Percentiles rank a stretch among this genome's conserved stretches.
Evolutionary conservation across 2,113 vertebrate species (phyloP).

Genomic region (Tympanuchus pallidicinctus): DNA sequence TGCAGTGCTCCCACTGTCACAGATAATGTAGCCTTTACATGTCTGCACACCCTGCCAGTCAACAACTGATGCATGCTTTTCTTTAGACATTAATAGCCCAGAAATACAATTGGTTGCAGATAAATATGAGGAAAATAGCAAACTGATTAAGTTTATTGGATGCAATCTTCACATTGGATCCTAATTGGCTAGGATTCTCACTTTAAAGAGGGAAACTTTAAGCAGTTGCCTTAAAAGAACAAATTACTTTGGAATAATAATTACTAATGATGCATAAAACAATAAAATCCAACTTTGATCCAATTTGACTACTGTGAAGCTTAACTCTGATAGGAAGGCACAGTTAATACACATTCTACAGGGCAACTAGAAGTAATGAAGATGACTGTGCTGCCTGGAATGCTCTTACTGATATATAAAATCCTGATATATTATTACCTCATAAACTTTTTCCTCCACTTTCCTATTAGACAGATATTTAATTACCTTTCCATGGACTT

Average conservation of each 20-base stretch:
- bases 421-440: not conserved
- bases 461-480: not conserved
- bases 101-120: not conserved
- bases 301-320: not conserved
- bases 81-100: not conserved
- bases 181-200: constrained; percentile 30
- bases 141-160: constrained; percentile 33
- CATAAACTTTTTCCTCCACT: not conserved
- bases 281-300: constrained; percentile 48
- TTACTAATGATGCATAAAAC: constrained; percentile 34
- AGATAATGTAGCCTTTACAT: not conserved
- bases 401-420: constrained; percentile 43
- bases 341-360: constrained; percentile 32
- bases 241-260: constrained; percentile 41
- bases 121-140: not conserved
- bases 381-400: not conserved
- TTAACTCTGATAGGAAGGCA: not conserved
- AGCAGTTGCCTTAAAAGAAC: constrained; percentile 1
- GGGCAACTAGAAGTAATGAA: not conserved
- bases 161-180: not conserved
- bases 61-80: not conserved
- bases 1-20: fast-evolving
- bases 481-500: not conserved
- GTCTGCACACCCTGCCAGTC: not conserved
- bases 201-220: constrained; percentile 22